Base-by-base conservation (phyloP, 30 jellyfish, hydroid and myxozoan species). In the Aurelia coerulea region DNA sequence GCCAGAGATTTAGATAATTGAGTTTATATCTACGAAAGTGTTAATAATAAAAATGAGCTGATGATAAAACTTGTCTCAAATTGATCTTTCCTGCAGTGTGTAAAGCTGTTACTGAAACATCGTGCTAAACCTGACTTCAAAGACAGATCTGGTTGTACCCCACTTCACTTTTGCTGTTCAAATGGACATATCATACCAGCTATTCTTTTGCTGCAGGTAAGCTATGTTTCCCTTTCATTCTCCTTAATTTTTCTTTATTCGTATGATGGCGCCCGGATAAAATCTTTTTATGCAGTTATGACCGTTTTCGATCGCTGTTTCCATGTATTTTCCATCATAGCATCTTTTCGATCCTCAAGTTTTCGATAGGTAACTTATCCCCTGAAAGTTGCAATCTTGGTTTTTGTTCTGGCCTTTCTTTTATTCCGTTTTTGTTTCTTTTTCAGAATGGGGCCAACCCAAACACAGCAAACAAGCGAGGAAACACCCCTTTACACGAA, bases 181-280 rank as follows among this genome's bases (percentile, higher is more conserved):
- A 94, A 94, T 86, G 99, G 99, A 60, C 97, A 94, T 74, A 65
- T 94, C 14, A 95, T 90, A 11, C 97, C 99, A 15, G 99, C 99
- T 6, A 88, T 94, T 15, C 95, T 94, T 18, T 85, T 94, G 29
- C 89, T 94, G 42, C 97, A 94, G 85, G 99, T 94, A 42, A 5
- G 19, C 0, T 66, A 1, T 14, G 4, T 49, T 33, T 60, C 31
- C 4, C 0, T 14, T 17, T 33, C 46, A 10, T 14, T 46, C 17
- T 23, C 0, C n/a, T n/a, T n/a, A n/a, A 12, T 68, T 58, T 78
- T 32, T 32, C 31, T 31, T n/a, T 1, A 2, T 54, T 31, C n/a
- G 1, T 13, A 23, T 23, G 29, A 23, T 23, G 29, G 0, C 0
- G 29, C 29, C 29, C 29, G 29, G 29, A 23, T 23, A 23, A 23